phyloP scores from a whole-genome alignment of 2,113 vertebrate genomes.

The Dipodomys merriami region DNA sequence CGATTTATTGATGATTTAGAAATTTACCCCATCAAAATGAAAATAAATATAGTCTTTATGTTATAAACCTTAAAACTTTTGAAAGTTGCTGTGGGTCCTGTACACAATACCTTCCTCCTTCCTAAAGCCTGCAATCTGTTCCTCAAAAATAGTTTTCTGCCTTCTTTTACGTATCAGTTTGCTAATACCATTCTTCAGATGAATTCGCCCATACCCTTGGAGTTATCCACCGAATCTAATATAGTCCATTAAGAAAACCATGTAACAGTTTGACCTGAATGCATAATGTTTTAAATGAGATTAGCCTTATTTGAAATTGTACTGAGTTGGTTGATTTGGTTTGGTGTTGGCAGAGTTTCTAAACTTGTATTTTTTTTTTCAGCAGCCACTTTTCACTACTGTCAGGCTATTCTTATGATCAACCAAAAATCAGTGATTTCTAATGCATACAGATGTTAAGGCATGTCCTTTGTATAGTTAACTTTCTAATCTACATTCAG shows the following conservation, averaged over 20 bases:
- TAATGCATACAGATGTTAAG: background rate
- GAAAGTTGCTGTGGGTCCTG: background rate
- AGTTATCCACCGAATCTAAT: background rate
- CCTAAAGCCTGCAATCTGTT: background rate
- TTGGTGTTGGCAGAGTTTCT: background rate
- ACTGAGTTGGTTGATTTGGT: background rate
- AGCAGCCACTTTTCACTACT: background rate
- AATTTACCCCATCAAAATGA: background rate
- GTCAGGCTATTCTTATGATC: background rate
- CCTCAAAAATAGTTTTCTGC: background rate
- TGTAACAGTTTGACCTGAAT: background rate
- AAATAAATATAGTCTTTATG: slow-evolving; percentile 4
- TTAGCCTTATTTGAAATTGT: slow-evolving; percentile 38
- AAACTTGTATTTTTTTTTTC: background rate
- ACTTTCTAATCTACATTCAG: slow-evolving; percentile 14
- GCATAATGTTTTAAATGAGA: slow-evolving; percentile 15
- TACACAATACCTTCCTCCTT: background rate
- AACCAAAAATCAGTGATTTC: background rate
- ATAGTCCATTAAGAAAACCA: background rate
- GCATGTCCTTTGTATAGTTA: background rate
- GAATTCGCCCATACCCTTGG: background rate
- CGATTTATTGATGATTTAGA: background rate
- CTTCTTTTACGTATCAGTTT: slow-evolving; percentile 6
- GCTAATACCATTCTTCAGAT: slow-evolving; percentile 1
- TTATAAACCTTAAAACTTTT: slow-evolving; percentile 2